Evolutionary conservation across 2,888 invertebrate species (phyloP).

Genomic region (Tenthredo distinguenda): DNA sequence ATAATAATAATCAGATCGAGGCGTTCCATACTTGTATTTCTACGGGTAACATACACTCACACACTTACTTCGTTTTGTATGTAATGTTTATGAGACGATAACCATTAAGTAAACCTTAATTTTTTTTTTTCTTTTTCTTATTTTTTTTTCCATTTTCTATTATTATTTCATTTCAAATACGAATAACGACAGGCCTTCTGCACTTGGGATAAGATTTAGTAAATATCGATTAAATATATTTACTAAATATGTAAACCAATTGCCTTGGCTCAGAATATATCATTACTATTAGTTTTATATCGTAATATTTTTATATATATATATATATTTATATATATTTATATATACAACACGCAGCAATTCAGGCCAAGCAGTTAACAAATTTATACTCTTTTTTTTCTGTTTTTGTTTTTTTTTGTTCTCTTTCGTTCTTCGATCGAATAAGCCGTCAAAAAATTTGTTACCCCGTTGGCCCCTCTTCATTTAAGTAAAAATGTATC

Average conservation of each 20-base stretch:
- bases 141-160: slow-evolving; percentile 67
- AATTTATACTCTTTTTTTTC: slow-evolving; percentile 56
- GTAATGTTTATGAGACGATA: slow-evolving; percentile 63
- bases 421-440: not conserved
- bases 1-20: slow-evolving; percentile 33
- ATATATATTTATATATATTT: slow-evolving; percentile 69
- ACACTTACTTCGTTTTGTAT: slow-evolving; percentile 61
- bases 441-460: slow-evolving; percentile 46
- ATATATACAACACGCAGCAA: slow-evolving; percentile 76
- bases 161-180: slow-evolving; percentile 68
- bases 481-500: slow-evolving; percentile 64
- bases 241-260: slow-evolving; percentile 72
- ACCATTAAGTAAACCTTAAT: slow-evolving; percentile 68
- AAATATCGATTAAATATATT: slow-evolving; percentile 67
- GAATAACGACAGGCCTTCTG: slow-evolving; percentile 74
- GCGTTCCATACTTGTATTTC: slow-evolving; percentile 50
- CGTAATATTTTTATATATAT: slow-evolving; percentile 72
- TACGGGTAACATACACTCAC: slow-evolving; percentile 64
- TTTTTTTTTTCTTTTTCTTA: slow-evolving; percentile 65
- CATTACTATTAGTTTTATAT: slow-evolving; percentile 73
- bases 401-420: not conserved
- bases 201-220: slow-evolving; percentile 72
- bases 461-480: slow-evolving; percentile 56
- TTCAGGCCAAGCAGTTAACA: slow-evolving; percentile 61
- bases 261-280: slow-evolving; percentile 72